phyloP scores from a whole-genome alignment of 1,140 invertebrate genomes.

The Anastatus disparis region DNA sequence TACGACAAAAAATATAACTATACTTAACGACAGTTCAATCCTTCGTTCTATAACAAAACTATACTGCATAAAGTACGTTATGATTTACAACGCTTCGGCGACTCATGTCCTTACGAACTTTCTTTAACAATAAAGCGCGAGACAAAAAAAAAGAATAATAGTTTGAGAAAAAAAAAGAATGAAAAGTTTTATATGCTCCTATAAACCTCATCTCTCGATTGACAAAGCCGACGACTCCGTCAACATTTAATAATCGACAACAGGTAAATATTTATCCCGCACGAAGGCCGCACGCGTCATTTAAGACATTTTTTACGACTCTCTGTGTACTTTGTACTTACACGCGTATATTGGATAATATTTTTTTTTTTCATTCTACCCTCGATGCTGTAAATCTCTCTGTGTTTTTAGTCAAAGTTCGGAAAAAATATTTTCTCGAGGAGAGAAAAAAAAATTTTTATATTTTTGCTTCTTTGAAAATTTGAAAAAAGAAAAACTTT shows the following conservation, averaged over 20 bases:
- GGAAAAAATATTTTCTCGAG: neutral
- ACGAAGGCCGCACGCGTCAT: constrained; percentile 24
- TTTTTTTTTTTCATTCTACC: too few species aligned
- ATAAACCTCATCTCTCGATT: neutral
- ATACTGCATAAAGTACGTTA: neutral
- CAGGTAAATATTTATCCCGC: constrained; percentile 33
- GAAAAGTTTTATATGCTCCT: too few species aligned
- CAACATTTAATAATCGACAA: constrained; percentile 9
- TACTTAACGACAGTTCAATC: constrained; percentile 20
- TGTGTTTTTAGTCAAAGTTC: neutral
- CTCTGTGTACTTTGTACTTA: too few species aligned
- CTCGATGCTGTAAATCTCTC: constrained; percentile 33
- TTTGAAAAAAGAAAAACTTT: too few species aligned
- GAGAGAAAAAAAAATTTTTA: too few species aligned
- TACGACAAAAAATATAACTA: constrained; percentile 20
- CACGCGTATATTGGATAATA: too few species aligned
- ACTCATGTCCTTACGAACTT: too few species aligned
- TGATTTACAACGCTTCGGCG: constrained; percentile 26
- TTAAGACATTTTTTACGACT: too few species aligned
- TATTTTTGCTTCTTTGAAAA: too few species aligned
- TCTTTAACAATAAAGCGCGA: neutral
- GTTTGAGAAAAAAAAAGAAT: neutral
- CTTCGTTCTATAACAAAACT: neutral
- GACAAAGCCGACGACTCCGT: neutral
- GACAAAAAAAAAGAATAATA: neutral